Evolutionary conservation across 1,140 invertebrate species (phyloP).

Genomic region (Pseudomyrmex flavicornis): DNA sequence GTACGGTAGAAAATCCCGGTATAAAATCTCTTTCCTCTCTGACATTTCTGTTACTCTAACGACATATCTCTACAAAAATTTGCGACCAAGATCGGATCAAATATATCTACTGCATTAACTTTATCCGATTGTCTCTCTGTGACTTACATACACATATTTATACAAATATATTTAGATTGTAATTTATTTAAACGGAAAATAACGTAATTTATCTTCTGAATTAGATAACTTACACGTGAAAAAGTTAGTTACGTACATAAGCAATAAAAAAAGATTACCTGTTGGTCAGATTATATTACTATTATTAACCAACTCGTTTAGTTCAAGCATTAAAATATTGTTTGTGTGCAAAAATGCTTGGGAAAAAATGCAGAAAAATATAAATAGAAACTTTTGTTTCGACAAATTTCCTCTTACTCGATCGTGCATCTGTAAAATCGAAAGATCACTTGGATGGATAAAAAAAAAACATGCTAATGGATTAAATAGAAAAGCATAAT

Average conservation of each 20-base stretch:
- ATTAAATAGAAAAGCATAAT: background rate
- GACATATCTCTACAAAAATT: slow-evolving; percentile 41
- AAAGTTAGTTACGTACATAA: background rate
- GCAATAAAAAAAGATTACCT: background rate
- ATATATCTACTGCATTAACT: background rate
- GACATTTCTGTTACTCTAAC: slow-evolving; percentile 13
- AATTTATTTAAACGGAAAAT: slow-evolving; percentile 10
- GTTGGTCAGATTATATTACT: background rate
- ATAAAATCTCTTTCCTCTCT: background rate
- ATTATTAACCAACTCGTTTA: background rate
- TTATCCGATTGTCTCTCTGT: slow-evolving; percentile 1
- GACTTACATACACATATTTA: slow-evolving; percentile 6
- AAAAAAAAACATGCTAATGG: background rate
- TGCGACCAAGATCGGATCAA: slow-evolving; percentile 26
- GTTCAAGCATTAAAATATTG: background rate
- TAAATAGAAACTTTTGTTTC: background rate
- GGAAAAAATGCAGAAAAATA: background rate
- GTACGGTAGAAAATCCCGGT: slow-evolving; percentile 34
- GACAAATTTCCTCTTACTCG: slow-evolving; percentile 7
- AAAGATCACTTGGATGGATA: background rate
- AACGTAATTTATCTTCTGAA: slow-evolving; percentile 4
- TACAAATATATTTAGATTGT: background rate
- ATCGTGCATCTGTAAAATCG: slow-evolving; percentile 2
- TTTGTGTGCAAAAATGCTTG: slow-evolving; percentile 33
- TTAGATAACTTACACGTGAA: background rate